Evolutionary conservation across 2,888 invertebrate species (phyloP), one percentile per base, ranked within the genome.

Genomic region (Sipha maydis): DNA sequence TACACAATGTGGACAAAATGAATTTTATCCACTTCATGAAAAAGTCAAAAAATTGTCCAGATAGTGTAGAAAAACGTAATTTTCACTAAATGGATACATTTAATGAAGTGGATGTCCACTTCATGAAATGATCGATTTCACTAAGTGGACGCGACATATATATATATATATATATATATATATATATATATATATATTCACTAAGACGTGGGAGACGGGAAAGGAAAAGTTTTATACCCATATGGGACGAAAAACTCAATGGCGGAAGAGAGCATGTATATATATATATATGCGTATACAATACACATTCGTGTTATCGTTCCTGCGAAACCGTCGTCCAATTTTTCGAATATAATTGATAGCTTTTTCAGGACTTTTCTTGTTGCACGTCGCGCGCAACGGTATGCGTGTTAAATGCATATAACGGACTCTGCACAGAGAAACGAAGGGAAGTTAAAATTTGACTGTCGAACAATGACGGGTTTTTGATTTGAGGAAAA

Each of bases 311-410:
- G 21, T 48, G 76, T n/a, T 7, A 28, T 28, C 48, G n/a, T 54
- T 28, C 8, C 48, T 7, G 28, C 54, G 78, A 21, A 48, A 31
- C 31, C 78, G 78, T 78, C n/a, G 83, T 83, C 83, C 83, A 71
- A 71, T 71, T 73, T 48, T 19, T 73, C 71, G 34, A 83, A 83
- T 73, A 83, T 83, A 83, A 83, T 83, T 83, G 83, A 83, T 83
- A 54, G 83, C 54, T 69, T 54, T 82, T 83, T 83, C 71, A 31
- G 41, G 80, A 69, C 80, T 82, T 69, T 82, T 69, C 61, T 67
- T 14, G 25, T 80, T n/a, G 14, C 41, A 11, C 71, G 71, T 28
- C 14, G 67, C 67, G 56, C 56, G 4, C 38, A n/a, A n/a, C n/a
- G n/a, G 28, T 41, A 69, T 38, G 61, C 21, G 38, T 25, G 38